Evolutionary conservation across 2,113 vertebrate genomes (phyloP).

Genomic region (Noctilio leporinus): DNA sequence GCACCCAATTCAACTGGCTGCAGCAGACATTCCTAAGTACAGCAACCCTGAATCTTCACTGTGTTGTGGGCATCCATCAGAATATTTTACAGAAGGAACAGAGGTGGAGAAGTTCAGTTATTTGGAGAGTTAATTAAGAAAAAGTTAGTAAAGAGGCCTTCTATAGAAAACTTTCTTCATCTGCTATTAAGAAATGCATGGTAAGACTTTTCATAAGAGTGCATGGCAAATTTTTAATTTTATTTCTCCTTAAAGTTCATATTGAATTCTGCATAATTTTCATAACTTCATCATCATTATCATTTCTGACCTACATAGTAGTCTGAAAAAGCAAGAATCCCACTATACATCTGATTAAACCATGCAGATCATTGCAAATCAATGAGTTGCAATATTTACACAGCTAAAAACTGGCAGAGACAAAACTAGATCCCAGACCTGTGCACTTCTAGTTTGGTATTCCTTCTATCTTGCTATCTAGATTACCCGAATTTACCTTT

Average conservation of each 20-base stretch:
- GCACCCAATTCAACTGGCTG: background rate
- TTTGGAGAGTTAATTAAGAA: background rate
- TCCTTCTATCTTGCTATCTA: background rate
- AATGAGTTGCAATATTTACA: background rate
- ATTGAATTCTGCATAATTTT: background rate
- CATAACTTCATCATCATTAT: background rate
- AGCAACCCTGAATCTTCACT: background rate
- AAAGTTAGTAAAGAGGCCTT: background rate
- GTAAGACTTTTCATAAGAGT: background rate
- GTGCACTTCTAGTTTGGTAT: background rate
- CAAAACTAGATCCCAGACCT: background rate
- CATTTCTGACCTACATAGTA: background rate
- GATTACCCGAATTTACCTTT: background rate
- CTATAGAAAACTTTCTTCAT: background rate
- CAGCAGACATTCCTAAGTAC: background rate
- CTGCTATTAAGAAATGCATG: background rate
- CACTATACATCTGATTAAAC: background rate
- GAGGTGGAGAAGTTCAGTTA: background rate
- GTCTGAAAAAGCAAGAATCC: background rate
- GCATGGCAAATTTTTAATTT: background rate
- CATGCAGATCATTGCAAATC: background rate
- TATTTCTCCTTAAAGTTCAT: background rate
- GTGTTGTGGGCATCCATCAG: background rate
- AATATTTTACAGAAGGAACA: background rate
- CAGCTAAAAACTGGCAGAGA: background rate